These are phyloP conservation scores for Hypothenemus hampei DNA, from an alignment of 1,140 invertebrate species.

Conservation along the genomic window DNA sequence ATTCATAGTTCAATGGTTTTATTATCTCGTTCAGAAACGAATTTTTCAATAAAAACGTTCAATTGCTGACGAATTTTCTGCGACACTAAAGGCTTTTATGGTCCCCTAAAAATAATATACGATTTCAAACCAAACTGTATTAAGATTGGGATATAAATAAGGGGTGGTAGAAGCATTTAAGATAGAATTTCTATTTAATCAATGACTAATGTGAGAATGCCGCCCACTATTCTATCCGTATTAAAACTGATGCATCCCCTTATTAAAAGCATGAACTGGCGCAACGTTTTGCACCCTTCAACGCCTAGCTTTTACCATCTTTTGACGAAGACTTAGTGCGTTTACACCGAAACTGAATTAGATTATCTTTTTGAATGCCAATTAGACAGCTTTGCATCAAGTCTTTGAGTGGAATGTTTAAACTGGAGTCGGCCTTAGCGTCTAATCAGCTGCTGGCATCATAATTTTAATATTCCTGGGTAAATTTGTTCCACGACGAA, in stretches of 20 bases:
- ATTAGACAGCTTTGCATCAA: slow-evolving; percentile 22
- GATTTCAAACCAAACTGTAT: slow-evolving; percentile 11
- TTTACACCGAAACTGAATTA: slow-evolving; percentile 30
- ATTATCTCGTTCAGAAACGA: no score
- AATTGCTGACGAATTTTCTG: no score
- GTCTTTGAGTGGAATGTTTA: slow-evolving; percentile 23
- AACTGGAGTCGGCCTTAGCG: slow-evolving; percentile 4
- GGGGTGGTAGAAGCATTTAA: slow-evolving; percentile 25
- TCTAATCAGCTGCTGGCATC: slow-evolving; percentile 16
- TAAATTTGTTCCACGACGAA: neutral
- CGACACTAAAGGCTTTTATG: no score
- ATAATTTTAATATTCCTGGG: slow-evolving; percentile 17
- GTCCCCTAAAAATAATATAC: slow-evolving; percentile 3
- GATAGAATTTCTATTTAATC: slow-evolving; percentile 36
- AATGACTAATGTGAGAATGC: slow-evolving; percentile 37
- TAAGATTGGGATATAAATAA: slow-evolving; percentile 1
- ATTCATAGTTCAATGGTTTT: neutral
- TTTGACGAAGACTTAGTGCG: slow-evolving; percentile 16
- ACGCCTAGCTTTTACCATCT: slow-evolving; percentile 7
- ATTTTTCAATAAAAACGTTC: no score
- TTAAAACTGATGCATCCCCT: slow-evolving; percentile 32
- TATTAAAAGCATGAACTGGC: no score
- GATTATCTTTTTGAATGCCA: slow-evolving; percentile 25
- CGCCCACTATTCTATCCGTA: slow-evolving; percentile 15
- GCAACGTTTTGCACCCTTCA: slow-evolving; percentile 8